Base-by-base conservation (phyloP, 2,888 invertebrate species). In the Deladenus siricidicola region DNA sequence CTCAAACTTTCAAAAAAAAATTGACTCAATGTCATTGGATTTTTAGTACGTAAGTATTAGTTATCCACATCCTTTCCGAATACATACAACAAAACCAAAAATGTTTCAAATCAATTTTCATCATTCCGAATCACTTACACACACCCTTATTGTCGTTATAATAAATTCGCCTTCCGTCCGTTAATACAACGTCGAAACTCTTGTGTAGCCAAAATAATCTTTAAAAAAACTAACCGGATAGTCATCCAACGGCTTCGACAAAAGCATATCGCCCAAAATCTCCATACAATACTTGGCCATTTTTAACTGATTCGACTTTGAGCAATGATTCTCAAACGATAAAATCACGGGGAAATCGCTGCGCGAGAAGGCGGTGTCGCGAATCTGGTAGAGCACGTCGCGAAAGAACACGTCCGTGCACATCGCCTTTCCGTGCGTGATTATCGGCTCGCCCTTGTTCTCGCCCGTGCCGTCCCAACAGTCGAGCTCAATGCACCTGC, bases 371-470 rank as follows among this genome's bases (percentile, higher is more conserved):
- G 98, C 96, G 3, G 94, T 94, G 82, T 99, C 98, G 67, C 92
- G 84, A 62, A 98, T 88, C 3, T 96, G 98, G 80, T 90, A 88
- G 74, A 98, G 93, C 47, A 94, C 96, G 82, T 98, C 89, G 84
- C 82, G 69, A 30, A 78, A 72, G 24, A 93, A 83, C 77, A 98
- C 96, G 83, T 98, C 96, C 2, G 94, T 96, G 80, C 98, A 99
- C 93, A 99, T 98, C 4, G 98, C 98, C 84, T 94, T 94, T 49
- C 98, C 98, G 82, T 98, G 98, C 39, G 98, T 98, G 71, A 98
- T 94, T 76, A 98, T 98, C 0, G 98, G 98, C 78, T 99, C 98
- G 78, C 94, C 93, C 78, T 71, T 75, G 60, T 74, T 74, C 56
- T 76, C 75, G 6, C 77, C 76, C 81, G 89, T 72, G 24, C 76